Percentiles rank a stretch among this genome's conserved stretches.
Evolutionary conservation across 2,888 invertebrate species (phyloP).

Genomic region (Stictocephala bisonia): DNA sequence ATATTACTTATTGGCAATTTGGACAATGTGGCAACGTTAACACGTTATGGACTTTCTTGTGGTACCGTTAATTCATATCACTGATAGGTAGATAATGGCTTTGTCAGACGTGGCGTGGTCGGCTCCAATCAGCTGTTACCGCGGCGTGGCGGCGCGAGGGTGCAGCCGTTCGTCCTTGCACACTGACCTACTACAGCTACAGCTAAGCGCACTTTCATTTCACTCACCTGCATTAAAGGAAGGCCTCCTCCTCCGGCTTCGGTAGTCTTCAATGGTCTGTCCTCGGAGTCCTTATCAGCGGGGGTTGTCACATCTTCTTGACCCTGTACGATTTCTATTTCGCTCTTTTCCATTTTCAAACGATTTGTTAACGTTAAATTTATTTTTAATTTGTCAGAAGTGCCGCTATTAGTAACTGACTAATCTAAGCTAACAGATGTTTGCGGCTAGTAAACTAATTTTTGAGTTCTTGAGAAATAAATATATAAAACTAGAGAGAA

Average conservation of each 20-base stretch:
- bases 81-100: too few species aligned
- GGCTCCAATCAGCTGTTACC: not conserved
- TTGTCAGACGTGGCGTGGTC: not conserved
- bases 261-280: not conserved
- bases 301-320: not conserved
- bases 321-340: not conserved
- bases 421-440: constrained; percentile 12
- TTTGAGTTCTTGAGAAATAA: not conserved
- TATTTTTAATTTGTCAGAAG: too few species aligned
- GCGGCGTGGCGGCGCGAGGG: not conserved
- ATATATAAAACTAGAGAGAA: not conserved
- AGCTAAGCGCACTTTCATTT: too few species aligned
- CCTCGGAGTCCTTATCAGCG: not conserved
- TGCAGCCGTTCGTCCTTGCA: constrained; percentile 2
- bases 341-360: constrained; percentile 15
- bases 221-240: constrained; percentile 31
- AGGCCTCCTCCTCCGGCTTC: constrained; percentile 6
- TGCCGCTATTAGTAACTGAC: too few species aligned
- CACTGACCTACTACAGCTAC: constrained; percentile 9
- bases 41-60: too few species aligned
- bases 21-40: too few species aligned
- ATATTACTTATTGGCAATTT: too few species aligned
- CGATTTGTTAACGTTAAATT: too few species aligned
- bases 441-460: not conserved
- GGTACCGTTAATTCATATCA: too few species aligned